These are phyloP conservation scores for Rhinolophus ferrumequinum DNA, from an alignment of 2,113 vertebrate species.

Conservation along the genomic window DNA sequence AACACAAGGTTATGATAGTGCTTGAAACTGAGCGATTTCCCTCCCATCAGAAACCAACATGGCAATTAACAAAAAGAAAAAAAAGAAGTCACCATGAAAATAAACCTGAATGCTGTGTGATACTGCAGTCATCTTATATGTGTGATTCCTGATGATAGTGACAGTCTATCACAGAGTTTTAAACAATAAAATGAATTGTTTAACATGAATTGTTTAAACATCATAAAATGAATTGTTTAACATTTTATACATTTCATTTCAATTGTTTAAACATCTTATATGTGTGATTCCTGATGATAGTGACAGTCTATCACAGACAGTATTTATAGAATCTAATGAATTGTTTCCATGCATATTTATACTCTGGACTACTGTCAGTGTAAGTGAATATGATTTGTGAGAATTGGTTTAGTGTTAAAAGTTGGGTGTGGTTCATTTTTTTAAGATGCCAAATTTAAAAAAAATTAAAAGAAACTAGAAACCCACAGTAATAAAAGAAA, in stretches of 20 bases:
- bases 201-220: too few relatives aligned
- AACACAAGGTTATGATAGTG: not conserved
- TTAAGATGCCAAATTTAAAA: not conserved
- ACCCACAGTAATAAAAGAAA: not conserved
- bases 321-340: not conserved
- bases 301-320: too few relatives aligned
- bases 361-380: not conserved
- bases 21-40: not conserved
- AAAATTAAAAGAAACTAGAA: not conserved
- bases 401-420: not conserved
- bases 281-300: not conserved
- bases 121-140: not conserved
- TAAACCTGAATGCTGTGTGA: not conserved
- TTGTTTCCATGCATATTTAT: not conserved
- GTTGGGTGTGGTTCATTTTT: not conserved
- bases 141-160: not conserved
- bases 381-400: not conserved
- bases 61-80: not conserved
- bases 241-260: too few relatives aligned
- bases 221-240: too few relatives aligned
- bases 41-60: not conserved
- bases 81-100: not conserved
- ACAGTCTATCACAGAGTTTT: too few relatives aligned
- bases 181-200: too few relatives aligned
- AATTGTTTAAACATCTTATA: too few relatives aligned